phyloP scores from a whole-genome alignment of 1,140 invertebrate species.

The Oncopodura yosiiana region DNA sequence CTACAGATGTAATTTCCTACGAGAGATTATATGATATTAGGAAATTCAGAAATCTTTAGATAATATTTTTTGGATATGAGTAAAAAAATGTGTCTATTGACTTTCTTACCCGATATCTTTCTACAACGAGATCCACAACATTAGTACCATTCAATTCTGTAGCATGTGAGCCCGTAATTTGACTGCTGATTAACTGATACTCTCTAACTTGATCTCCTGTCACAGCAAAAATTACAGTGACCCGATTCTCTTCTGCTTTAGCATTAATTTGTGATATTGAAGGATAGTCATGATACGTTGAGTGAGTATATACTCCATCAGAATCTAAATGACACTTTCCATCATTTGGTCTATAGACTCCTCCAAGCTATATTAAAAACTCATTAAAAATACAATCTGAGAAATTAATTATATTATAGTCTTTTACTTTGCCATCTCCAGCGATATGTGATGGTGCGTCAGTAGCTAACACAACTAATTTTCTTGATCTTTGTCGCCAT shows the following conservation, averaged over 20 bases:
- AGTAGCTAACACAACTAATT: conserved; percentile 52
- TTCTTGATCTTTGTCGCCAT: conserved; percentile 37
- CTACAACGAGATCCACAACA: conserved; percentile 77
- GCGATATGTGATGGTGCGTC: conserved; percentile 54
- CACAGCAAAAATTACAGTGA: conserved; percentile 13
- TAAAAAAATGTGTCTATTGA: too few species aligned
- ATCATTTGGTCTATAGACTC: conserved; percentile 89
- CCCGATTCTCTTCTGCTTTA: conserved; percentile 25
- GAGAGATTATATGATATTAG: too few species aligned
- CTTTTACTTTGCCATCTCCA: conserved; percentile 50
- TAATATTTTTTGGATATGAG: too few species aligned
- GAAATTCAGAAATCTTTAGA: too few species aligned
- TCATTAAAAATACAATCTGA: conserved; percentile 81
- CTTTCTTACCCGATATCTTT: conserved; percentile 84
- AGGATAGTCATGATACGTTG: conserved; percentile 57
- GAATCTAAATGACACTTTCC: conserved; percentile 70
- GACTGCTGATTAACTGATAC: conserved; percentile 66
- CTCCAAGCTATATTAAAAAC: conserved; percentile 94
- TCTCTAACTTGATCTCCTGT: conserved; percentile 67
- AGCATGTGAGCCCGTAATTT: conserved; percentile 71
- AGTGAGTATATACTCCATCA: conserved; percentile 71
- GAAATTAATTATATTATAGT: conserved; percentile 49
- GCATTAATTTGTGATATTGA: conserved; percentile 49
- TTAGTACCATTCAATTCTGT: conserved; percentile 75
- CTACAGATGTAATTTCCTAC: conserved; percentile 86